Base-by-base conservation (phyloP, 1,140 invertebrate genomes). In the Leptinotarsa undecemlineata region DNA sequence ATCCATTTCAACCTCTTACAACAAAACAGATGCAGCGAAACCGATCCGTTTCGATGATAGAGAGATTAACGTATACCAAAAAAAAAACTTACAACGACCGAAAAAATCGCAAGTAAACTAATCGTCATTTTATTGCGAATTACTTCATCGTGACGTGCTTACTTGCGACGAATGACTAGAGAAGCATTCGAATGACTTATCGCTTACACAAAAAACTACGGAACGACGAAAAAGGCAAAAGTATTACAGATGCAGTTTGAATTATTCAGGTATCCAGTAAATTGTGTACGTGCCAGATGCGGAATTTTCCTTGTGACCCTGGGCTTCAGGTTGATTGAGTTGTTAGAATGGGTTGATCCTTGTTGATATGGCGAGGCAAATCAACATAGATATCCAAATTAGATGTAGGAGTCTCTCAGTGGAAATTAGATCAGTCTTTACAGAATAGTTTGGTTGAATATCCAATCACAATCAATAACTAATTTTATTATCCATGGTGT, bases 41-140 rank as follows among this genome's bases (percentile, higher is more conserved):
- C 51, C 51, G 14, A 57, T 2, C 51, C 15, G 51, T 17, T 17
- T 15, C 51, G 15, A 2, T n/a, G 51, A 57, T 57, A n/a, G 51
- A 57, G 51, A 17, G 14, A 57, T 57, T 17, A 4, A 15, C 3
- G 51, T 57, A n/a, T 6, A 57, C 4, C 14, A 0, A 57, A n/a
- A 15, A 57, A 11, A 33, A 33, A 33, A 33, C 33, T 42, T 42
- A 8, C 33, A 42, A 3, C 33, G 33, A 42, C 33, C 8, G 33
- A 42, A 57, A 57, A 57, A 57, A 17, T 57, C 51, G 3, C 51
- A 17, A 57, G 17, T 21, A 23, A 71, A 61, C 47, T 60, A 71
- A 61, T 61, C 33, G 69, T 23, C 69, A 42, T 61, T 61, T 61
- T 71, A 71, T 71, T 60, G 21, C 48, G 33, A 8, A 48, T 48